Conservation (phyloP, 2,888 invertebrate genomes). For the Mythimna impura region DNA sequence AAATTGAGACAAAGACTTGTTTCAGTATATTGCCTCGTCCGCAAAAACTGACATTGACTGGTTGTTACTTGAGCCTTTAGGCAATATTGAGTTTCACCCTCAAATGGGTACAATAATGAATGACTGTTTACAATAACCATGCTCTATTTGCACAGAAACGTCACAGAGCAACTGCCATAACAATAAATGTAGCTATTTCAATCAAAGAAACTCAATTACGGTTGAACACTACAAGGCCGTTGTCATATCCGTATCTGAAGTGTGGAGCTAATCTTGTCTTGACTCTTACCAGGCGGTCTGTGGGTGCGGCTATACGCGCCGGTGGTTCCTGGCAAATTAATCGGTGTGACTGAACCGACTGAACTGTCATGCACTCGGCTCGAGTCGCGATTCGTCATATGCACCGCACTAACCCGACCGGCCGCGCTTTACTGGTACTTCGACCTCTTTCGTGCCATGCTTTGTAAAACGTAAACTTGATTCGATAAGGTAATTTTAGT, state of each 20-base stretch:
- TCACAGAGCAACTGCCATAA: constrained; percentile 24
- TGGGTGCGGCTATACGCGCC: constrained; percentile 68
- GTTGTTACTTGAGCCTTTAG: constrained; percentile 51
- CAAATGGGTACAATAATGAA: constrained; percentile 33
- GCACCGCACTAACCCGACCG: constrained; percentile 67
- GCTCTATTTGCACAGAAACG: constrained; percentile 46
- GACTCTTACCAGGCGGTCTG: constrained; percentile 47
- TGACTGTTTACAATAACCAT: constrained; percentile 31
- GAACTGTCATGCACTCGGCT: constrained; percentile 73
- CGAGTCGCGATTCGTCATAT: constrained; percentile 73
- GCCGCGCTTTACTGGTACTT: constrained; percentile 65
- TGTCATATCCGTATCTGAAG: constrained; percentile 52
- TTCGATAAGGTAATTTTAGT: constrained; percentile 60
- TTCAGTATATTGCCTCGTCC: constrained; percentile 42
- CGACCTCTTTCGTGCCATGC: constrained; percentile 69
- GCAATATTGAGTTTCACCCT: constrained; percentile 50
- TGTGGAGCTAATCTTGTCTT: constrained; percentile 53
- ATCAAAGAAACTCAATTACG: constrained; percentile 54
- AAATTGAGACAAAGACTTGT: constrained; percentile 58
- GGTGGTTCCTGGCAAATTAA: constrained; percentile 66
- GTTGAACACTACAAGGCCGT: constrained; percentile 32
- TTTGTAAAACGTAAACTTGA: constrained; percentile 57
- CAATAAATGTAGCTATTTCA: constrained; percentile 29
- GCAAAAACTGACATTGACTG: constrained; percentile 55
- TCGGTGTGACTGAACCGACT: constrained; percentile 76